Evolutionary conservation across 1,140 invertebrate genomes (phyloP), one percentile per base, ranked within the genome.

Genomic region (Mya arenaria): DNA sequence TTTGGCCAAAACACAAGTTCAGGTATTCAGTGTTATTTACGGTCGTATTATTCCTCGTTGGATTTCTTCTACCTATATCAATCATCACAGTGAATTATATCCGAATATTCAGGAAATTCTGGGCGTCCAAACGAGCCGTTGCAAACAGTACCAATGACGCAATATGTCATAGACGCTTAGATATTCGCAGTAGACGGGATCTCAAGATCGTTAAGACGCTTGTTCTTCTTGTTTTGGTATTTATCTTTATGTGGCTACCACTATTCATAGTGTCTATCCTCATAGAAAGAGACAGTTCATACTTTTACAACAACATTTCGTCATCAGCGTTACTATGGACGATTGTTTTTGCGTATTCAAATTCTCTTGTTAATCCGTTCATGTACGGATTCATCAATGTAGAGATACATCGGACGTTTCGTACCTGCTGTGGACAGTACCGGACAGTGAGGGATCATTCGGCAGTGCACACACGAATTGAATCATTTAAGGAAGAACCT

Each of bases 191-290:
- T 55, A 85, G 37, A n/a, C 62, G 19, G 55, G 85, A 88, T 48
- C 68, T 86, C 0, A 82, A 84, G 68, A 78, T 89, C n/a, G 82
- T 90, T 1, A 84, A 85, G 55, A 88, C 86, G 0, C 75, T 91
- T 32, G 74, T 90, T 30, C 58, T 84, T 0, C 66, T 90, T 0
- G 87, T 90, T 5, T n/a, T 89, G 4, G 28, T 88, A 1, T 90
- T 90, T 71, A 52, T 88, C 28, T n/a, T 86, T 6, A 90, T 90
- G 88, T 91, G 89, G 89, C 23, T 85, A 23, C 90, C 90, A 13
- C 81, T 90, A 1, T 91, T 89, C 66, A 60, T 86, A 0, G 75
- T 85, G 0, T 86, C 89, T 37, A 65, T 85, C 4, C 28, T 85
- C 63, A 87, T 91, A 28, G 62, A 82, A 25, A 37, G 63, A 1